Evolutionary conservation across 2,797 vertebrate species (phyloP), one percentile per base, ranked within the genome.

Genomic region (Phyllotis vaccarum): DNA sequence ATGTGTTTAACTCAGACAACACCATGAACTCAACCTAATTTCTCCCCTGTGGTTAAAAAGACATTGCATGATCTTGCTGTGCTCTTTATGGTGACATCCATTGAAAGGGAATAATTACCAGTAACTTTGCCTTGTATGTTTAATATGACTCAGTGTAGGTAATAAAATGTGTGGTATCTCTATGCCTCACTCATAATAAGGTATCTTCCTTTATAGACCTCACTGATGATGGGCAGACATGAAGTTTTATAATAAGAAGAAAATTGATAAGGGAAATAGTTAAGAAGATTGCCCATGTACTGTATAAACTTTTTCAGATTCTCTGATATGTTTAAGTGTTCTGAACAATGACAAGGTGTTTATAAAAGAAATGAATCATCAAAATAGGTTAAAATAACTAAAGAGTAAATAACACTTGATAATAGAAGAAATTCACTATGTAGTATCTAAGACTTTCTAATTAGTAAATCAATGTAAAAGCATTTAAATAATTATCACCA

Each of bases 111-210:
- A 74, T 37, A 85, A 75, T 86, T 60, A 31, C 56, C 76, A 62
- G 52, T 90, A 88, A 89, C 70, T 93, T 96, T 91, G 40, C 11
- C 43, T 60, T 74, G 89, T 34, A 78, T 58, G 52, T 43, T 93
- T 49, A 94, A 94, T 70, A 37, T 76, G 43, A 87, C 56, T 56
- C 37, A 89, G 88, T 83, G 37, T 79, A 89, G 31, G 60, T n/a
- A 88, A 86, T 46, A 82, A 78, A 91, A 40, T 83, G 72, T 58
- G 70, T 22, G 27, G 22, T 82, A 0, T 81, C 52, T 4, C 4
- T 80, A 46, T 27, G 21, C 74, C 81, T 87, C n/a, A 0, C 19
- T 87, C 43, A 88, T 22, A 34, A 19, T 37, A 85, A 27, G 31
- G 29, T 31, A 86, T 76, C 46, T 66, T 46, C 22, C 46, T 56